Conservation (phyloP, 2,888 invertebrate species). For the Nasonia oneida region DNA sequence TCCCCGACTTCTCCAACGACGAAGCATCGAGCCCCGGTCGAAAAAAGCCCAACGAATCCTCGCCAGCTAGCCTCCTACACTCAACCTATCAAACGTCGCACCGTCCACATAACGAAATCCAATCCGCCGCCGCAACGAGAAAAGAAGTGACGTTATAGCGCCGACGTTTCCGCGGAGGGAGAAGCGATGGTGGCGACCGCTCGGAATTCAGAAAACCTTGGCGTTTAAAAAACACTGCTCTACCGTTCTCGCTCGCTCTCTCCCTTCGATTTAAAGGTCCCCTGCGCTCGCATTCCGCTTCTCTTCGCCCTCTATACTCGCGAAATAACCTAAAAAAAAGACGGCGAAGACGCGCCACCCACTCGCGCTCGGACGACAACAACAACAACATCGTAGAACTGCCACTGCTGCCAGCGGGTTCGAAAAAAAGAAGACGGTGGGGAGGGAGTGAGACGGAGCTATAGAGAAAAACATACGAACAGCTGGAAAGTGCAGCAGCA, state of each 20-base stretch:
- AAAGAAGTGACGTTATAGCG: constrained; percentile 50
- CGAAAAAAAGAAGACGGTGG: neutral
- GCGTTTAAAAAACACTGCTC: neutral
- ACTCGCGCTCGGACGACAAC: neutral
- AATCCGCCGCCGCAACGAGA: constrained; percentile 18
- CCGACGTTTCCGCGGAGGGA: constrained; percentile 24
- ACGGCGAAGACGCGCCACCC: neutral
- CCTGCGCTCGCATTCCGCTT: neutral
- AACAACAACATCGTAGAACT: neutral
- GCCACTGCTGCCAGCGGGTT: neutral
- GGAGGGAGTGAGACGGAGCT: constrained; percentile 6
- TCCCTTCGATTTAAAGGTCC: constrained; percentile 1
- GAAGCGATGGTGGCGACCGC: neutral
- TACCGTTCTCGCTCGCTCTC: neutral
- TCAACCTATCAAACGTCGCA: neutral
- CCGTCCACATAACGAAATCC: neutral
- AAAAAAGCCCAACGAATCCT: neutral
- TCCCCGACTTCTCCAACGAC: neutral
- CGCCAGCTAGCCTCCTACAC: neutral
- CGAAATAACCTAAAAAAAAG: neutral
- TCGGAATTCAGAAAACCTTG: neutral
- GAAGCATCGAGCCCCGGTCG: neutral
- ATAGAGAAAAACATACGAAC: constrained; percentile 25
- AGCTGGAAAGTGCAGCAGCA: constrained; percentile 45
- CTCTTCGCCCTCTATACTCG: neutral